These are phyloP conservation scores for Mus musculus DNA, from an alignment of 2,113 vertebrate genomes.

Conservation along the genomic window GRCm39 chr16:92233001-92233500, in stretches of 20 bases:
- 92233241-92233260: too few species aligned
- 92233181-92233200: neutral
- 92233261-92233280: neutral
- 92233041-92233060: too few species aligned
- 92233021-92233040: too few species aligned
- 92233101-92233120: neutral
- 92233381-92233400: neutral
- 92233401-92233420: neutral
- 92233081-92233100: neutral
- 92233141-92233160: neutral
- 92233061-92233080: neutral
- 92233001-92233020: too few species aligned
- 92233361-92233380: neutral
- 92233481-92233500: neutral
- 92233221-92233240: neutral
- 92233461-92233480: neutral
- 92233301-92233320: too few species aligned
- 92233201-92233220: neutral
- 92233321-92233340: too few species aligned
- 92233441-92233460: neutral
- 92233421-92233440: neutral
- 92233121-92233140: too few species aligned
- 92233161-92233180: accelerated
- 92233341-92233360: neutral
- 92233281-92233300: accelerated